Conservation (phyloP, 2,797 vertebrate genomes). For the Pangasius krempfi region DNA sequence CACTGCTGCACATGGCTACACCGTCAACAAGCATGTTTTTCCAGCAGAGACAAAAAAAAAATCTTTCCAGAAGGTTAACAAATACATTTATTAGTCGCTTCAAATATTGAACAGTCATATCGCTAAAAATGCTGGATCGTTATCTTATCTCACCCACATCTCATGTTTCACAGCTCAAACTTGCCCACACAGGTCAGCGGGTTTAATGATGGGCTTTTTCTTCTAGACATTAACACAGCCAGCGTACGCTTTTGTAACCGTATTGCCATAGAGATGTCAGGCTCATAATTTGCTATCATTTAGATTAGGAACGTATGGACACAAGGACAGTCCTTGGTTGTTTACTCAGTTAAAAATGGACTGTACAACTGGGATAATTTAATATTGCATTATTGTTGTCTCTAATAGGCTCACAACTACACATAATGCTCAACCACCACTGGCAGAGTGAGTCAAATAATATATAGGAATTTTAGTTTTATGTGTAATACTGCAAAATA, state of each 20-base stretch:
- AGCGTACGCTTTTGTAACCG: neutral
- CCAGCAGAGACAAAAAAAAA: neutral
- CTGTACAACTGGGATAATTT: neutral
- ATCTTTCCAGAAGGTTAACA: neutral
- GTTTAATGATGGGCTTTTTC: neutral
- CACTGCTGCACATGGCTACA: neutral
- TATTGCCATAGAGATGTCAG: neutral
- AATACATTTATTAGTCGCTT: neutral
- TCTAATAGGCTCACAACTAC: neutral
- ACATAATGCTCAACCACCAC: neutral
- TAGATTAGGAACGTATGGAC: neutral
- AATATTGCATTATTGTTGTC: neutral
- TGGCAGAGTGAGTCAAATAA: neutral
- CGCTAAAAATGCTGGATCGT: neutral
- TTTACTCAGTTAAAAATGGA: neutral
- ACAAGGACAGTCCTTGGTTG: neutral
- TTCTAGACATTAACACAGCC: neutral
- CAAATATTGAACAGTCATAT: slow-evolving; percentile 9
- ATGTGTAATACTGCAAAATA: neutral
- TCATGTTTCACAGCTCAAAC: slow-evolving; percentile 14
- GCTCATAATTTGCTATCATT: neutral
- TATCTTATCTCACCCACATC: slow-evolving; percentile 20
- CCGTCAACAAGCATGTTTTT: neutral
- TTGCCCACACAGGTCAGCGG: neutral
- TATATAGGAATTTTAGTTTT: neutral